Conservation (phyloP, 2,113 vertebrate genomes). For the Tapirus terrestris region DNA sequence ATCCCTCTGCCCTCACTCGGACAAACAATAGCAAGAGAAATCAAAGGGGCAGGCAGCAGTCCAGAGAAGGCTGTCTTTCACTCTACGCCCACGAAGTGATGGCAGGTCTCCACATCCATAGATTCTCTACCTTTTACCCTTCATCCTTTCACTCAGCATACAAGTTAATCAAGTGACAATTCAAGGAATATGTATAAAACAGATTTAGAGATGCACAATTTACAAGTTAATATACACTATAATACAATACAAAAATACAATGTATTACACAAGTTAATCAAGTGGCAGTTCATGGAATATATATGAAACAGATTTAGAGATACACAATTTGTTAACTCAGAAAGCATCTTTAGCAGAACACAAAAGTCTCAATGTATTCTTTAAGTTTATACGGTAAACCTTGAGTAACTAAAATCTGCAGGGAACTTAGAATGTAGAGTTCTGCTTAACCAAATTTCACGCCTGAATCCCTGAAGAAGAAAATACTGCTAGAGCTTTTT, state of each 20-base stretch:
- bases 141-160: not conserved
- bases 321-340: not conserved
- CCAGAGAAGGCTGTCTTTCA: not conserved
- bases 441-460: constrained; percentile 25
- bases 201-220: not conserved
- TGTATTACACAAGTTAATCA: not conserved
- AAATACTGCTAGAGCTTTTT: constrained; percentile 7
- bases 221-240: not conserved
- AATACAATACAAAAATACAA: too few relatives aligned
- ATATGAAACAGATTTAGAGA: not conserved
- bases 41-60: not conserved
- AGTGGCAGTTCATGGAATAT: not conserved
- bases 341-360: constrained; percentile 18
- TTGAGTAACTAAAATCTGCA: constrained; percentile 25
- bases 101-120: not conserved
- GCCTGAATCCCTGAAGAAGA: not conserved
- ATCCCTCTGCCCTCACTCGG: not conserved
- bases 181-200: not conserved
- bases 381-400: constrained; percentile 21
- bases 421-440: not conserved
- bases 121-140: not conserved
- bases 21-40: not conserved
- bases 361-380: not conserved
- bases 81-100: not conserved
- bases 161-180: not conserved